Percentiles rank a stretch among this genome's conserved stretches.
Conservation (phyloP, 2,888 invertebrate species). For the Xestia c-nigrum region DNA sequence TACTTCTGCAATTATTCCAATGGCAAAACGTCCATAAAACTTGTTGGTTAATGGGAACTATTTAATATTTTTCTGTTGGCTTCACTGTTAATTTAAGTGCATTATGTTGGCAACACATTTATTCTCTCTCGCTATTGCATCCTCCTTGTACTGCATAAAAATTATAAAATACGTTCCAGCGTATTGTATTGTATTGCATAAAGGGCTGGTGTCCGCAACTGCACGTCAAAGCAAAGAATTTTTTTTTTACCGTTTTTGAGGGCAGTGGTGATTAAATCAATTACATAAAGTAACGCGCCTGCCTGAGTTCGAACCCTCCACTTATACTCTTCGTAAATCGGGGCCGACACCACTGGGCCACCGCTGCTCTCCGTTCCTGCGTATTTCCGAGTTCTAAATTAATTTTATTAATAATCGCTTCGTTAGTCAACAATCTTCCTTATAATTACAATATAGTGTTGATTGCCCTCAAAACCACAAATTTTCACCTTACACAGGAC, state of each 20-base stretch:
- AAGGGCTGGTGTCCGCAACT: too few relatives aligned
- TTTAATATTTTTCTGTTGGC: neutral
- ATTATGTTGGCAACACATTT: neutral
- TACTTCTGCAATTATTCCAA: neutral
- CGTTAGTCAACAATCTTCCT: neutral
- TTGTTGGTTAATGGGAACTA: neutral
- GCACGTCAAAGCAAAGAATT: too few relatives aligned
- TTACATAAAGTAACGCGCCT: too few relatives aligned
- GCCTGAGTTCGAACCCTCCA: too few relatives aligned
- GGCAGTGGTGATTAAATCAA: too few relatives aligned
- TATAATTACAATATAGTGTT: conserved; percentile 11
- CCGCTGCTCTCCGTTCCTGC: neutral
- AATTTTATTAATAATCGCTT: neutral
- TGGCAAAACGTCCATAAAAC: too few relatives aligned
- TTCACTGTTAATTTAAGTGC: too few relatives aligned
- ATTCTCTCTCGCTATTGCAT: neutral
- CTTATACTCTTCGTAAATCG: too few relatives aligned
- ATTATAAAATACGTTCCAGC: neutral
- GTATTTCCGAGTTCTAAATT: neutral
- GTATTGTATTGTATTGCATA: too few relatives aligned
- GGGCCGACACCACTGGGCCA: too few relatives aligned
- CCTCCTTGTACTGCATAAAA: neutral
- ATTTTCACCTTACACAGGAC: neutral
- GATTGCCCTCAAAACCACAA: neutral
- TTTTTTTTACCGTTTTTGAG: too few relatives aligned